Percentiles rank a stretch among this genome's conserved stretches.
Evolutionary conservation across 2,888 invertebrate genomes (phyloP).

Genomic region (Zygothrica quintamaculata): DNA sequence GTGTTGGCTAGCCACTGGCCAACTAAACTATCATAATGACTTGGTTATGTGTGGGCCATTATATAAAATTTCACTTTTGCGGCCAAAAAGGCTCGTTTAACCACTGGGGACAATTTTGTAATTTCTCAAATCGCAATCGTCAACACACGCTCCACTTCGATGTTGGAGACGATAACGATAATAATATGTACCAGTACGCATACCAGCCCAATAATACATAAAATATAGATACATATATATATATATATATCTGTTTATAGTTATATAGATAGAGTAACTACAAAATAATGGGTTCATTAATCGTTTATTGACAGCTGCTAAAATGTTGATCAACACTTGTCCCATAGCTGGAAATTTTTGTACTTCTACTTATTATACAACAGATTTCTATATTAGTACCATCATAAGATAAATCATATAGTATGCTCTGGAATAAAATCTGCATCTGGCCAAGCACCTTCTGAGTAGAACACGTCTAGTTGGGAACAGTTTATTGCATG

Average conservation of each 20-base stretch:
- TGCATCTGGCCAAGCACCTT: too few relatives aligned
- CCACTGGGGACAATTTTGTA: constrained; percentile 56
- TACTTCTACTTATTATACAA: constrained; percentile 37
- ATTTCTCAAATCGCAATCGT: constrained; percentile 32
- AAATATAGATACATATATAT: constrained; percentile 15
- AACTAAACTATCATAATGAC: constrained; percentile 76
- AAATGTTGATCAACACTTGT: constrained; percentile 51
- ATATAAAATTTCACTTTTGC: constrained; percentile 80
- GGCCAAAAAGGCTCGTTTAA: constrained; percentile 55
- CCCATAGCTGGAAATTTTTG: constrained; percentile 37
- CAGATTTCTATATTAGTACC: neutral
- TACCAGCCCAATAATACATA: too few relatives aligned
- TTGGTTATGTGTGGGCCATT: constrained; percentile 71
- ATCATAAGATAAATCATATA: too few relatives aligned
- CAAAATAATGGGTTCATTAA: constrained; percentile 44
- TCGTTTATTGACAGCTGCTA: constrained; percentile 31
- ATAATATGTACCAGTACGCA: too few relatives aligned
- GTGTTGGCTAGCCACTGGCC: constrained; percentile 39
- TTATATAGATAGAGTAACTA: neutral
- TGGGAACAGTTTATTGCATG: too few relatives aligned
- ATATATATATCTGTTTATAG: constrained; percentile 3
- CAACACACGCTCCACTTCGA: too few relatives aligned
- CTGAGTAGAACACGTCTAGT: too few relatives aligned
- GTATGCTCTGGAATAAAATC: too few relatives aligned
- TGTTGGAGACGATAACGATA: too few relatives aligned